Percentiles rank a stretch among this genome's conserved stretches.
These are phyloP conservation scores for Melozone crissalis DNA, from an alignment of 2,113 vertebrate genomes.

Conservation along the genomic window DNA sequence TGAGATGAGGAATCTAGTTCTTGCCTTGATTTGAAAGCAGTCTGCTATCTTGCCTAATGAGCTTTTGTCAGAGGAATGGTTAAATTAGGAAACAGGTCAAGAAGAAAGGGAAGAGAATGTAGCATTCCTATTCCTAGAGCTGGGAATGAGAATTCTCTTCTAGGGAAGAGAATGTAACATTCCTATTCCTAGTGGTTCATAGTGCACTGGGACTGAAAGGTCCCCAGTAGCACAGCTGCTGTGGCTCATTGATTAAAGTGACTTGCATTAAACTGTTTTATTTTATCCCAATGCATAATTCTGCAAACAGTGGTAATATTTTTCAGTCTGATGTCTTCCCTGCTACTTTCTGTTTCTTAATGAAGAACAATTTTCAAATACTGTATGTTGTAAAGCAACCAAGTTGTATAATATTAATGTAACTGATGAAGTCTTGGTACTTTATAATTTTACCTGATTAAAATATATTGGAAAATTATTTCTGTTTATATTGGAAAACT, in stretches of 20 bases:
- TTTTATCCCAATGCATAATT: background rate
- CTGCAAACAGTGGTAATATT: background rate
- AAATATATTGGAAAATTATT: conserved; percentile 5
- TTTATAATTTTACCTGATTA: background rate
- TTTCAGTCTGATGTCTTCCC: background rate
- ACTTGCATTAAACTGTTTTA: background rate
- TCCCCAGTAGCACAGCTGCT: background rate
- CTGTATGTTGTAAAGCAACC: background rate
- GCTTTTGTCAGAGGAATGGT: background rate
- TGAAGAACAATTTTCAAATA: background rate
- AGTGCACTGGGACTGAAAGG: background rate
- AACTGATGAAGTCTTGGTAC: background rate
- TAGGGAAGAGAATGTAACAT: background rate
- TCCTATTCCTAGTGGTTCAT: rapidly evolving
- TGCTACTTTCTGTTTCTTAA: background rate
- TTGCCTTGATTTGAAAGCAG: background rate
- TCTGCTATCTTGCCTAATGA: background rate
- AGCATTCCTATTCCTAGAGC: background rate
- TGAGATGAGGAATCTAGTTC: background rate
- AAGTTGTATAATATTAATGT: background rate
- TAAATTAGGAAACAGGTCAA: background rate
- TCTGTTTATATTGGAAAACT: background rate
- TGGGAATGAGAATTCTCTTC: background rate
- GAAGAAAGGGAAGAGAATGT: background rate
- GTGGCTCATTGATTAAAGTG: background rate